Conservation (phyloP, 2,797 vertebrate genomes). For the Dromococcyx pavoninus region DNA sequence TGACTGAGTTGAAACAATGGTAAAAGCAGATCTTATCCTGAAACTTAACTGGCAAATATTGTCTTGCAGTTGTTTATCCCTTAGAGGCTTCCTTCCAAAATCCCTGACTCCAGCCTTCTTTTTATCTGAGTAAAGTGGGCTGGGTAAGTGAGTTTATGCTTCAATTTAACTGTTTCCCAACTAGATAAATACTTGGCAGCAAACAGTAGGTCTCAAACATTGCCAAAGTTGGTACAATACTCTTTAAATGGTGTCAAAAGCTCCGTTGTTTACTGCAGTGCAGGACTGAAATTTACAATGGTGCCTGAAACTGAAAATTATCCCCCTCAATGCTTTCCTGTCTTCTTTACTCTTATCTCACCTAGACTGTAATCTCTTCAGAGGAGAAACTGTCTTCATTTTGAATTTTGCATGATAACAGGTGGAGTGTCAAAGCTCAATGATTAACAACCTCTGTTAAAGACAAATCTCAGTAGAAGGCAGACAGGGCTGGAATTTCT, state of each 20-base stretch:
- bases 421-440: background rate
- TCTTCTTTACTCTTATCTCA: background rate
- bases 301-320: background rate
- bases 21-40: background rate
- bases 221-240: background rate
- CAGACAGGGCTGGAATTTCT: background rate
- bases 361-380: background rate
- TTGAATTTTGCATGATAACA: background rate
- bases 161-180: background rate
- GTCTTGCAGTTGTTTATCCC: background rate
- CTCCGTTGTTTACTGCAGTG: background rate
- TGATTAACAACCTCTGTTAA: conserved; percentile 7
- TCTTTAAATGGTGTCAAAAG: background rate
- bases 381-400: background rate
- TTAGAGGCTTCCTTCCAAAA: background rate
- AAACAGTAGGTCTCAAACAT: background rate
- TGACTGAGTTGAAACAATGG: background rate
- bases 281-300: background rate
- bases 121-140: background rate
- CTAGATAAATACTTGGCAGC: background rate
- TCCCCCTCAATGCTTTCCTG: background rate
- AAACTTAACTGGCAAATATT: background rate
- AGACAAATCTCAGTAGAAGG: background rate
- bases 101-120: background rate
- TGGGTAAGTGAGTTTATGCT: background rate